Evolutionary conservation across 2,797 vertebrate genomes (phyloP), one percentile per base, ranked within the genome.

Genomic region (Hemibagrus guttatus): DNA sequence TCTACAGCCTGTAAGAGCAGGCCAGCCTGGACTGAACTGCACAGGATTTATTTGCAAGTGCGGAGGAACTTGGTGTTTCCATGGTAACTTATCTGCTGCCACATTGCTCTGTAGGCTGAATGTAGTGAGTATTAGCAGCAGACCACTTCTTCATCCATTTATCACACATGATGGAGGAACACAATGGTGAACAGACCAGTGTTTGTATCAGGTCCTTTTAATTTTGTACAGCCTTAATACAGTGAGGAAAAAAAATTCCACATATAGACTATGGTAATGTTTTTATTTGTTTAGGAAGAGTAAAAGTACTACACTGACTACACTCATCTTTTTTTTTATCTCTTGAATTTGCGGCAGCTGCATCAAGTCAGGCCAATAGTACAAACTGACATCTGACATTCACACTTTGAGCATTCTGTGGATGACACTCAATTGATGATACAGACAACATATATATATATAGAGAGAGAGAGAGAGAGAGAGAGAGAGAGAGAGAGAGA

Each of bases 41-140:
- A 71, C 82, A 89, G 87, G 87, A 93, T 93, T 94, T 94, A 94
- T 93, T 94, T 94, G 94, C 83, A 90, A 91, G 85, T 93, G 86
- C 87, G 88, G 90, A 92, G 92, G 91, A 92, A 93, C 88, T 91
- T 90, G 88, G 85, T 88, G 93, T 94, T 95, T 89, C 93, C 92
- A 91, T 92, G 89, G 93, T 89, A 94, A 95, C 93, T 83, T 81
- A 94, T 94, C 94, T 93, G 93, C 91, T 90, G 92, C 94, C 93
- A 95, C 94, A 95, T 95, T 94, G 94, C 91, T 93, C 81, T 76
- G 84, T 88, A 90, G 85, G 58, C 59, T 86, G 84, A 81, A 46
- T 26, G 63, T 84, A 89, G 84, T 87, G 58, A 88, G 76, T 83
- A 78, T 87, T 85, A 85, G 75, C 84, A 84, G 84, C 46, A 85